Base-by-base conservation (phyloP, 2,888 invertebrate genomes). In the Drosophila koepferae region DNA sequence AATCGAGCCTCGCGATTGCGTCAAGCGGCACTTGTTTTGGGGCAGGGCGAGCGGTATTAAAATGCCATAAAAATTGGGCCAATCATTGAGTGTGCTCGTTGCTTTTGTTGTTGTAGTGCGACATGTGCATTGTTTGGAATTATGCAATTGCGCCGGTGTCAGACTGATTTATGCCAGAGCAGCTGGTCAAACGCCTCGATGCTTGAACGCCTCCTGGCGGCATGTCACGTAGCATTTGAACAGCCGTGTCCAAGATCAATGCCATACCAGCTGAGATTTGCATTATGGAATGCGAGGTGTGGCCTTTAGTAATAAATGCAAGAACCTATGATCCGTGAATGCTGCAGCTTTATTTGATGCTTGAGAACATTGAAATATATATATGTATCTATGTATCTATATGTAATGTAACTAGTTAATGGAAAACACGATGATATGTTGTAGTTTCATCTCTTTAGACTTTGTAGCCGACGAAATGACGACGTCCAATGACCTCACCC, bases 21-120 rank as follows among this genome's bases (percentile, higher is more conserved):
- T 34, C 80, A 73, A 70, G 46, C 66, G 48, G 41, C 56, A 64
- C 64, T 63, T 67, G 72, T 28, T 31, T 14, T 18, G 40, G 41
- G 28, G 31, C 28, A 16, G 40, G 54, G 55, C 49, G 18, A 51
- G 34, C 23, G 46, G 38, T 67, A 74, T 90, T 77, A 82, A 80
- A 85, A 88, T 90, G 65, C 89, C 85, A 80, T 72, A 62, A 71
- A 88, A 85, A 90, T 85, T 85, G 89, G 84, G 82, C 64, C 90
- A 87, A 76, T 36, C 46, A 58, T 48, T 63, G 70, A 63, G 38
- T 69, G 20, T 67, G 59, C 51, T 60, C 44, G 53, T 62, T 62
- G 56, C 38, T 61, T n/a, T 31, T n/a, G 36, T 14, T 36, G 53
- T 3, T 23, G 23, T n/a, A 31, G 67, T 72, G 86, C 68, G 77